Base-by-base conservation (phyloP, 1,140 invertebrate genomes). In the Nephila pilipes region DNA sequence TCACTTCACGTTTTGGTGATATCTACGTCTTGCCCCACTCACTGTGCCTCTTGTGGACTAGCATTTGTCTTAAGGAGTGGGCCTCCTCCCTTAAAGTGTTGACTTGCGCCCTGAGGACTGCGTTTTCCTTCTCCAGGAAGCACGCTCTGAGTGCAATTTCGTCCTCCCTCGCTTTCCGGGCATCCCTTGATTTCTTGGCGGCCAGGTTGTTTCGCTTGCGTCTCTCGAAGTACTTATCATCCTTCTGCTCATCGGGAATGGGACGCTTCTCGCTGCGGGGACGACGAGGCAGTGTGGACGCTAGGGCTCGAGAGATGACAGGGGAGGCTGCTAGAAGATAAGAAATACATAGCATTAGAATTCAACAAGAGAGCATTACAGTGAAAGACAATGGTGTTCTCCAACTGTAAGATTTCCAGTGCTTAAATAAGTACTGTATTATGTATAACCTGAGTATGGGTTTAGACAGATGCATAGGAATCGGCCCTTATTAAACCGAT, bases 141-240 rank as follows among this genome's bases (percentile, higher is more conserved):
- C 97, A 97, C 1, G 98, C 98, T 90, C 98, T 96, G 54, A 99
- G 97, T 0, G 98, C 98, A 22, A 99, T 97, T 95, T 99, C 98
- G 93, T 99, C 98, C 95, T 99, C 98, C 95, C 99, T 98, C 22
- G 97, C 97, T 94, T 98, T 96, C 87, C 99, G 96, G 0, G 98
- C 97, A 94, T 99, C 98, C 55, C 99, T 96, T 1, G 98, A 99
- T 88, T 98, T 96, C 95, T 99, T 99, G 1, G 99, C 99, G 0
- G 99, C 99, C 94, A 98, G 97, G 95, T 99, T 99, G 95, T 99
- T 99, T 95, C 99, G 98, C 93, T 97, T 97, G 14, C 98, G 96
- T 87, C 98, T 96, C 95, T 98, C 98, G 96, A 97, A 97, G 95
- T 99, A 99, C 1, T 97, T 97, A 0, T 97, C 97, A 95, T 99